Evolutionary conservation across 2,888 invertebrate genomes (phyloP).

Genomic region (Cheilosia variabilis): DNA sequence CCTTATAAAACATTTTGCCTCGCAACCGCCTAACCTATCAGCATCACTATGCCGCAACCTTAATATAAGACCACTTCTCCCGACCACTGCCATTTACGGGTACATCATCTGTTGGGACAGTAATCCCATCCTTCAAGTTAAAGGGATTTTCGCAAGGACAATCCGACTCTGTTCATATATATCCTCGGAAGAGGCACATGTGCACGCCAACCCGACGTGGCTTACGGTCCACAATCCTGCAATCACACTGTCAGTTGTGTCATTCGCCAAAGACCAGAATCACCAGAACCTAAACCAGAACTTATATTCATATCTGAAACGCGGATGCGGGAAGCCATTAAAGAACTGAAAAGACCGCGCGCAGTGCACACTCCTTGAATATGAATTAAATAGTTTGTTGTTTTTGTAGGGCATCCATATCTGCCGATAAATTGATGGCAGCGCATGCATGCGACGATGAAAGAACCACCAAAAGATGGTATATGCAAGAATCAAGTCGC

Average conservation of each 20-base stretch:
- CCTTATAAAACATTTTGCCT: slow-evolving; percentile 51
- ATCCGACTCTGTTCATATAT: neutral
- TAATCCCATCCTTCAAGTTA: slow-evolving; percentile 41
- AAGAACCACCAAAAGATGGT: slow-evolving; percentile 3
- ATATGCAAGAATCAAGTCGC: slow-evolving; percentile 39
- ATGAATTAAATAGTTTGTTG: slow-evolving; percentile 68
- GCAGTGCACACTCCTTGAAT: slow-evolving; percentile 61
- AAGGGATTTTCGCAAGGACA: slow-evolving; percentile 55
- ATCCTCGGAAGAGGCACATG: slow-evolving; percentile 21
- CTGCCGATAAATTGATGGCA: slow-evolving; percentile 55
- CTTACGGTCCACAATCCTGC: neutral
- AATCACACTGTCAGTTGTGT: slow-evolving; percentile 25
- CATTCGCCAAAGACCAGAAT: slow-evolving; percentile 22
- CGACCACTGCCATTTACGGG: slow-evolving; percentile 28
- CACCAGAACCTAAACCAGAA: slow-evolving; percentile 21
- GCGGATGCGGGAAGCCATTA: slow-evolving; percentile 67
- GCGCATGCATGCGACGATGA: slow-evolving; percentile 44
- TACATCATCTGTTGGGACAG: slow-evolving; percentile 62
- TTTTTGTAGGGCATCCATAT: slow-evolving; percentile 50
- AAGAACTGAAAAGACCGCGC: slow-evolving; percentile 59
- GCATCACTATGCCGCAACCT: slow-evolving; percentile 10
- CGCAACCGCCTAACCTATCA: slow-evolving; percentile 34
- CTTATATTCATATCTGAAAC: slow-evolving; percentile 64
- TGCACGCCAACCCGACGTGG: slow-evolving; percentile 7
- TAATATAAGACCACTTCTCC: neutral